These are phyloP conservation scores for Elanoides forficatus DNA, from an alignment of 2,113 vertebrate genomes.

Conservation along the genomic window DNA sequence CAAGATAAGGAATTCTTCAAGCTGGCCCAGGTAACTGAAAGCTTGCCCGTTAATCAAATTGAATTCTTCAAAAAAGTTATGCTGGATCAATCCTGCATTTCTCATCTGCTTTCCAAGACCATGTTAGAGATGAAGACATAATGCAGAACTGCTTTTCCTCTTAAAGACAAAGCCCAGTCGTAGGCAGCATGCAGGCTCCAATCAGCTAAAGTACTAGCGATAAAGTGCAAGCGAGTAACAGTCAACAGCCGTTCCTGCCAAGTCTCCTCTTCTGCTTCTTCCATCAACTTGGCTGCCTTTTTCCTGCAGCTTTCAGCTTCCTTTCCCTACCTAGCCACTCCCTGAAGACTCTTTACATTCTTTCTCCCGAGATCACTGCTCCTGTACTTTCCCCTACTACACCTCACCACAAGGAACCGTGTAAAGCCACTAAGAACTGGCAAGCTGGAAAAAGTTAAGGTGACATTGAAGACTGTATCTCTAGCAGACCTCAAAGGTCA, in stretches of 20 bases:
- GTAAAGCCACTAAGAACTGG: background rate
- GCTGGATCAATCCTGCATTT: background rate
- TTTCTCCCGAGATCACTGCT: background rate
- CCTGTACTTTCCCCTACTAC: background rate
- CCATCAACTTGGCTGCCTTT: background rate
- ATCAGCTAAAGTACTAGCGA: background rate
- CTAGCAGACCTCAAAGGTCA: background rate
- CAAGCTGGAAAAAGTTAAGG: background rate
- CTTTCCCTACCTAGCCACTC: background rate
- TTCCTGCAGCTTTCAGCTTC: background rate
- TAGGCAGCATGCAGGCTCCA: background rate
- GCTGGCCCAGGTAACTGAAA: background rate
- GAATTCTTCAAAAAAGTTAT: background rate
- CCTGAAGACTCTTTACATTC: background rate
- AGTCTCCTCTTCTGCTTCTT: background rate
- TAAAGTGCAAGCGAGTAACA: background rate
- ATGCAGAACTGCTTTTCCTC: background rate
- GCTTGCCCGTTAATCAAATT: background rate
- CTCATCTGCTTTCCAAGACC: background rate
- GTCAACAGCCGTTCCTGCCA: background rate
- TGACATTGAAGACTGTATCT: background rate
- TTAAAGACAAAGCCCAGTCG: background rate
- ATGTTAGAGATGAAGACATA: background rate
- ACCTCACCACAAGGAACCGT: fast-evolving
- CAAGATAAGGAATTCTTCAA: background rate